These are phyloP conservation scores for Melospiza melodia DNA, from an alignment of 2,113 vertebrate genomes.

Conservation along the genomic window DNA sequence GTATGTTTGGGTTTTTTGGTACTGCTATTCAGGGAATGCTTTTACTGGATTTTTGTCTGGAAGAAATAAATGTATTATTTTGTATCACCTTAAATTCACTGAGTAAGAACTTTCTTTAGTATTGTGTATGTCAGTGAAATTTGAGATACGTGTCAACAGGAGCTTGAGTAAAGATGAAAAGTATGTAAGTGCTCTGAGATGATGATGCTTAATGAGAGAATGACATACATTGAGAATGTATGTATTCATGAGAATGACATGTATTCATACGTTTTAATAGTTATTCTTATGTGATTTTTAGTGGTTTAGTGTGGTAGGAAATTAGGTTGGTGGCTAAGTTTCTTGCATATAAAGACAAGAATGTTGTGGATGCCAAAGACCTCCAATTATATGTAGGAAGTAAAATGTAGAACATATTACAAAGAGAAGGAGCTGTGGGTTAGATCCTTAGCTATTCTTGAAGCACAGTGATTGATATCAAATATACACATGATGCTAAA, in stretches of 20 bases:
- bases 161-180: neutral
- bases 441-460: neutral
- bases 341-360: neutral
- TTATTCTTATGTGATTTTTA: neutral
- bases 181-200: neutral
- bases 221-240: no score
- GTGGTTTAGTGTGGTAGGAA: neutral
- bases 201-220: neutral
- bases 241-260: neutral
- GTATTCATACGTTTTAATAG: neutral
- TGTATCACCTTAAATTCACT: neutral
- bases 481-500: neutral
- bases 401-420: neutral
- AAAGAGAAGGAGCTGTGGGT: neutral
- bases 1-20: neutral
- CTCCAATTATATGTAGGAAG: neutral
- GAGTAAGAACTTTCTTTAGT: neutral
- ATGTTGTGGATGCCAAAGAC: neutral
- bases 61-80: neutral
- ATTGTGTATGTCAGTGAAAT: neutral
- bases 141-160: neutral
- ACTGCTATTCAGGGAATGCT: neutral
- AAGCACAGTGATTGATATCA: neutral
- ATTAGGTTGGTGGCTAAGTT: neutral
- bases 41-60: neutral